A percentile compares a stretch with the other conserved stretches of the same genome.
These are phyloP conservation scores for Penaeus vannamei DNA, from an alignment of 1,140 invertebrate genomes.

Conservation along the genomic window DNA sequence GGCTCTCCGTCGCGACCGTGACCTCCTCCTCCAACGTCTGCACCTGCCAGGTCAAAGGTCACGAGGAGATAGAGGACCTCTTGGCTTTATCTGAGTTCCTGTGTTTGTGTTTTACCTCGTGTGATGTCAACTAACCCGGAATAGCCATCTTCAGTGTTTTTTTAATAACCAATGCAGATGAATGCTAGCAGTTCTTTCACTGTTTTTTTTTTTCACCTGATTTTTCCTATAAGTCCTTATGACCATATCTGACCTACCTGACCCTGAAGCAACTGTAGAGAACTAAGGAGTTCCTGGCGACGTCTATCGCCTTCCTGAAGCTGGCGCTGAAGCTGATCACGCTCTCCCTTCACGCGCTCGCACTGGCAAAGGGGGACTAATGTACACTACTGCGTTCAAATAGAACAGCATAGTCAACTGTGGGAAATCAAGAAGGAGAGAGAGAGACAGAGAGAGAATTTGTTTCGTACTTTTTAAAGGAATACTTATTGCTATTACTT, in stretches of 20 bases:
- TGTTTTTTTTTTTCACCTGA: too few species aligned
- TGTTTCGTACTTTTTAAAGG: too few species aligned
- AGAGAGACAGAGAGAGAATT: too few species aligned
- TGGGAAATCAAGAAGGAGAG: too few species aligned
- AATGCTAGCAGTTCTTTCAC: too few species aligned
- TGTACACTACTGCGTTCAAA: background rate
- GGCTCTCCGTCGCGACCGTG: conserved; percentile 20
- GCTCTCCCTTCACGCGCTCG: conserved; percentile 7
- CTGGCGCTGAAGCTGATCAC: conserved; percentile 34
- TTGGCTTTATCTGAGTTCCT: background rate
- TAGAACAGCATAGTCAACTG: background rate
- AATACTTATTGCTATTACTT: too few species aligned
- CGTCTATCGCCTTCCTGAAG: conserved; percentile 24
- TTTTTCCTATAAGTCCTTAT: background rate
- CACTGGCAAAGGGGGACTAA: background rate
- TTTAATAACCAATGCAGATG: too few species aligned
- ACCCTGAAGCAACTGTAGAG: conserved; percentile 43
- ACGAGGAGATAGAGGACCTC: background rate
- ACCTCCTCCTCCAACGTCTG: conserved; percentile 50
- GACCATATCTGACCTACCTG: background rate
- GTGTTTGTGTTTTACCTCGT: too few species aligned
- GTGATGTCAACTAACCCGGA: background rate
- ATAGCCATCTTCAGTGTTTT: too few species aligned
- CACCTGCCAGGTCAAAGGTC: conserved; percentile 5
- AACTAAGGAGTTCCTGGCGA: conserved; percentile 16